These are phyloP conservation scores for Arrhamphus sclerolepis DNA, from an alignment of 2,797 vertebrate species.

Conservation along the genomic window DNA sequence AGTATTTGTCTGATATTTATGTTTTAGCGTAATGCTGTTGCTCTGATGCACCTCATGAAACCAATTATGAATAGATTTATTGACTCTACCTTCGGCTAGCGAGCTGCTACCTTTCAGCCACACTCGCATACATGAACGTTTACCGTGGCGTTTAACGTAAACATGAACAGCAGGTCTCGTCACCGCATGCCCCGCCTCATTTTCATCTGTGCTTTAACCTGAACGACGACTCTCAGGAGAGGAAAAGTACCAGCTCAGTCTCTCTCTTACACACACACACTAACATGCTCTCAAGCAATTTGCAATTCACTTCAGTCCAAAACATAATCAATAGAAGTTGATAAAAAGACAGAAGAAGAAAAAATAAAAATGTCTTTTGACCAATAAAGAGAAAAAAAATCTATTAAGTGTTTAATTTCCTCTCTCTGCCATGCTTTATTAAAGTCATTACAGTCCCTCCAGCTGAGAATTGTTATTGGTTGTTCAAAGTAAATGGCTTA, in stretches of 20 bases:
- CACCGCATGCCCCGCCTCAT: not conserved
- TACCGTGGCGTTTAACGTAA: too few species aligned
- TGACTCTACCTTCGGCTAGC: too few species aligned
- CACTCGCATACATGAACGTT: too few species aligned
- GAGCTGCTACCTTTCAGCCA: too few species aligned
- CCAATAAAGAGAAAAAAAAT: slow-evolving; percentile 58
- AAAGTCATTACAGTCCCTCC: slow-evolving; percentile 56
- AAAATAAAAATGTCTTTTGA: slow-evolving; percentile 42
- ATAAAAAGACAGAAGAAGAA: slow-evolving; percentile 35
- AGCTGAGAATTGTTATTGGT: slow-evolving; percentile 59
- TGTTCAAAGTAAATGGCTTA: slow-evolving; percentile 56
- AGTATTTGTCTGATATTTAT: too few species aligned
- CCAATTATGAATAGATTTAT: too few species aligned
- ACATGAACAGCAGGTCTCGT: slow-evolving; percentile 13
- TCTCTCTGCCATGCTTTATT: slow-evolving; percentile 51
- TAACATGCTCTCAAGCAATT: not conserved
- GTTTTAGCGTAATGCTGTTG: too few species aligned
- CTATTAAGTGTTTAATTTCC: slow-evolving; percentile 61
- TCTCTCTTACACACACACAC: not conserved
- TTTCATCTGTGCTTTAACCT: slow-evolving; percentile 12
- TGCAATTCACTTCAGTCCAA: slow-evolving; percentile 37
- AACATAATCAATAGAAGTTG: slow-evolving; percentile 45
- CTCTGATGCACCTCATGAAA: too few species aligned
- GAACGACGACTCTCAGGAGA: slow-evolving; percentile 4
- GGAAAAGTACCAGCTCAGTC: not conserved